A percentile compares a stretch with the other conserved stretches of the same genome.
phyloP scores from a whole-genome alignment of 2,888 invertebrate genomes.

The Notodonta dromedarius region DNA sequence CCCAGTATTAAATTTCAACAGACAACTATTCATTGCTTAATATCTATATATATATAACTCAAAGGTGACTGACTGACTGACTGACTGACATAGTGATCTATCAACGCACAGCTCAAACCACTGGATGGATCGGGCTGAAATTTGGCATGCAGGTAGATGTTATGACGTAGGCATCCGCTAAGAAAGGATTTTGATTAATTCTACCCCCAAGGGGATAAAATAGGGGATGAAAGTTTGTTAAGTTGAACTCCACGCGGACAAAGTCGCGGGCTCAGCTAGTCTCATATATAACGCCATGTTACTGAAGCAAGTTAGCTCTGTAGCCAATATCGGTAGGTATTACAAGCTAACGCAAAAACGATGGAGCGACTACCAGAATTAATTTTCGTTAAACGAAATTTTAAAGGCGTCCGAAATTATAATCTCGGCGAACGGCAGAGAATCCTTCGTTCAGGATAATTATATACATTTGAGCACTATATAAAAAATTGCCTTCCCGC shows the following conservation, averaged over 20 bases:
- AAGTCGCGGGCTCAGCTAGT: too few relatives aligned
- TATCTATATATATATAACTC: too few relatives aligned
- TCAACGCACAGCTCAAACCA: too few relatives aligned
- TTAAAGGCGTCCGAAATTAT: constrained; percentile 9
- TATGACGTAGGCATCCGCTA: too few relatives aligned
- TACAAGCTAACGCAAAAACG: constrained; percentile 14
- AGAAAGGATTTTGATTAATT: too few relatives aligned
- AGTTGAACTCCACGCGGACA: too few relatives aligned
- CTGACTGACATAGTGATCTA: too few relatives aligned
- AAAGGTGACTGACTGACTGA: too few relatives aligned
- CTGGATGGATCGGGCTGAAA: too few relatives aligned
- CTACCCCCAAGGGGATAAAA: too few relatives aligned
- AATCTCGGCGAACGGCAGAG: not conserved
- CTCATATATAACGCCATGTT: constrained; percentile 16
- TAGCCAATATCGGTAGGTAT: constrained; percentile 14
- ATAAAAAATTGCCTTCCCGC: constrained; percentile 23
- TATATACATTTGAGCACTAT: constrained; percentile 15
- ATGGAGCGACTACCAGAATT: constrained; percentile 11
- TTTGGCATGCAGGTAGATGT: too few relatives aligned
- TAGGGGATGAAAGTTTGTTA: too few relatives aligned
- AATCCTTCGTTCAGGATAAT: not conserved
- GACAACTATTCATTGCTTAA: constrained; percentile 19
- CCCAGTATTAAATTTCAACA: constrained; percentile 19
- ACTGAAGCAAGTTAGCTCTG: constrained; percentile 14
- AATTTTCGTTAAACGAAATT: constrained; percentile 19